Evolutionary conservation across 2,113 vertebrate species (phyloP).

Genomic region (Pteropus alecto): DNA sequence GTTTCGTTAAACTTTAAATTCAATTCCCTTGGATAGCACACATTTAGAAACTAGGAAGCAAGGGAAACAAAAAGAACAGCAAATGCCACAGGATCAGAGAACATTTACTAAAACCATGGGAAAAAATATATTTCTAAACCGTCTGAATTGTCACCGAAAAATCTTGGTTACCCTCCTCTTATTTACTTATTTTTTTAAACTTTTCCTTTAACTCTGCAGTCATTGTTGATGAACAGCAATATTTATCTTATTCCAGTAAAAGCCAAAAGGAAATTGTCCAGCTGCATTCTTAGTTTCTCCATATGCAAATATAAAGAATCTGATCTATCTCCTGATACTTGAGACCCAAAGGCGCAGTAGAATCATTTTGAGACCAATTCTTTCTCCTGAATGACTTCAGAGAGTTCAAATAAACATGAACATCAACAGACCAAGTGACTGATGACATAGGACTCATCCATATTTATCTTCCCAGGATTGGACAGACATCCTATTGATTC

Average conservation of each 20-base stretch:
- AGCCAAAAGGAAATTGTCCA: constrained; percentile 46
- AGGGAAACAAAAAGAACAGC: background rate
- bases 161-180: background rate
- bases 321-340: constrained; percentile 16
- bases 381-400: background rate
- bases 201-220: background rate
- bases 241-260: background rate
- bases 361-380: constrained; percentile 23
- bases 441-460: constrained; percentile 47
- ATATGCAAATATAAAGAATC: background rate
- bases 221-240: background rate
- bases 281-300: constrained; percentile 11
- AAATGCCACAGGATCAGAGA: background rate
- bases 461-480: constrained; percentile 55
- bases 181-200: background rate
- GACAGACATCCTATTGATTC: constrained; percentile 73
- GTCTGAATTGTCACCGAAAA: background rate
- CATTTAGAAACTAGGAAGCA: background rate
- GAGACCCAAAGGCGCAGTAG: constrained; percentile 29
- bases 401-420: constrained; percentile 50
- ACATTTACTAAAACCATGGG: background rate
- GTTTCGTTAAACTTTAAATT: constrained; percentile 38
- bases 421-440: constrained; percentile 30
- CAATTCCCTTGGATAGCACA: background rate
- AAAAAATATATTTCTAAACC: background rate